Evolutionary conservation across 2,797 vertebrate species (phyloP).

Genomic region (Aquila chrysaetos): DNA sequence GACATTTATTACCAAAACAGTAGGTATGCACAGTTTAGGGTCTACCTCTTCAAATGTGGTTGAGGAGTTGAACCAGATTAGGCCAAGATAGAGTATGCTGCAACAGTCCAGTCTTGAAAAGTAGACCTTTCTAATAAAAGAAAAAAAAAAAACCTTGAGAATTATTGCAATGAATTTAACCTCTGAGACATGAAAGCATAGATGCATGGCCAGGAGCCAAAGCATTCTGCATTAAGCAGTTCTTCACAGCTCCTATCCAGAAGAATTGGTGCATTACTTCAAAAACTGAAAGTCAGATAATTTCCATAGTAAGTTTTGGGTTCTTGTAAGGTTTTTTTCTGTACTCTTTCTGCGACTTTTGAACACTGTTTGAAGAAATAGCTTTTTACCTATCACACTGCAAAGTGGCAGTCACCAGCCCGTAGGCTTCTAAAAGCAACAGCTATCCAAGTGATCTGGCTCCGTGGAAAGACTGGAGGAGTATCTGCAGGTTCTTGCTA

Average conservation of each 20-base stretch:
- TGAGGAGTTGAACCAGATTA: neutral
- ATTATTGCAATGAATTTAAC: neutral
- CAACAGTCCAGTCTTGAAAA: neutral
- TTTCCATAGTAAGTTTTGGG: neutral
- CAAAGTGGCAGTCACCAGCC: neutral
- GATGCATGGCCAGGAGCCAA: neutral
- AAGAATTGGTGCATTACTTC: neutral
- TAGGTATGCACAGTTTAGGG: neutral
- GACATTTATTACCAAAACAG: neutral
- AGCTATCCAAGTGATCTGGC: neutral
- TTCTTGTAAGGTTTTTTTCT: neutral
- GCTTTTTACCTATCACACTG: neutral
- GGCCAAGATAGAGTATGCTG: neutral
- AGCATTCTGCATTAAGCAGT: neutral
- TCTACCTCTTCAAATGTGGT: neutral
- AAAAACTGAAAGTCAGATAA: neutral
- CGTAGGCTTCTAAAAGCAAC: neutral
- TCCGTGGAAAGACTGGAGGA: neutral
- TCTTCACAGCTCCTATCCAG: neutral
- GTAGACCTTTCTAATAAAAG: neutral
- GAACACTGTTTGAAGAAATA: neutral
- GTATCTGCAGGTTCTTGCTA: neutral
- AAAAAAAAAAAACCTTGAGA: neutral
- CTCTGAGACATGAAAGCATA: neutral
- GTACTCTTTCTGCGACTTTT: neutral